phyloP scores from a whole-genome alignment of 2,113 vertebrate genomes.

The Rhodinocichla rosea region DNA sequence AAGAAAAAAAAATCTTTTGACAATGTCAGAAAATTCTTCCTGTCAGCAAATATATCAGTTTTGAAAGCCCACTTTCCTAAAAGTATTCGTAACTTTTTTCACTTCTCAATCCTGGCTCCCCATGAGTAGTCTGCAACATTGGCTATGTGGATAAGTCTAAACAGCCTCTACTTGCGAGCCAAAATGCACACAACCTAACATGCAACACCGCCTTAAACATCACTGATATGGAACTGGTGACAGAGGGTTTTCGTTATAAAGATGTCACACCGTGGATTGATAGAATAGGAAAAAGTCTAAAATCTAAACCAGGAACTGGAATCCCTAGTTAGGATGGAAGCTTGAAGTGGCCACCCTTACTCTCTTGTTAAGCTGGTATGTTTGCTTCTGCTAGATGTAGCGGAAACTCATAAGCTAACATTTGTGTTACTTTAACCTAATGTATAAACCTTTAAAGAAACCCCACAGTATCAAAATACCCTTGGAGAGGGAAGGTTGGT shows the following conservation, averaged over 20 bases:
- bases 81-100: background rate
- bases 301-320: slow-evolving; percentile 12
- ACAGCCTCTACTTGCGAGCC: background rate
- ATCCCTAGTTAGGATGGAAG: background rate
- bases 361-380: slow-evolving; percentile 7
- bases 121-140: background rate
- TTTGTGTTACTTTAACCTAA: slow-evolving; percentile 5
- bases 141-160: background rate
- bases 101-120: background rate
- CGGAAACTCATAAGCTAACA: slow-evolving; percentile 19
- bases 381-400: slow-evolving; percentile 52
- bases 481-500: background rate
- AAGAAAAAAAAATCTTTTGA: background rate
- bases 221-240: background rate
- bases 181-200: background rate
- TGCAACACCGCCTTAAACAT: background rate
- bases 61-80: background rate
- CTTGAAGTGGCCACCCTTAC: slow-evolving; percentile 18
- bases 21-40: background rate
- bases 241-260: background rate
- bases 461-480: background rate
- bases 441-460: background rate
- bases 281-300: slow-evolving; percentile 3
- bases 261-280: background rate
- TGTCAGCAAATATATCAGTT: background rate